A percentile compares a stretch with the other conserved stretches of the same genome.
These are phyloP conservation scores for Coremacera marginata DNA, from an alignment of 2,888 invertebrate species.

Conservation along the genomic window DNA sequence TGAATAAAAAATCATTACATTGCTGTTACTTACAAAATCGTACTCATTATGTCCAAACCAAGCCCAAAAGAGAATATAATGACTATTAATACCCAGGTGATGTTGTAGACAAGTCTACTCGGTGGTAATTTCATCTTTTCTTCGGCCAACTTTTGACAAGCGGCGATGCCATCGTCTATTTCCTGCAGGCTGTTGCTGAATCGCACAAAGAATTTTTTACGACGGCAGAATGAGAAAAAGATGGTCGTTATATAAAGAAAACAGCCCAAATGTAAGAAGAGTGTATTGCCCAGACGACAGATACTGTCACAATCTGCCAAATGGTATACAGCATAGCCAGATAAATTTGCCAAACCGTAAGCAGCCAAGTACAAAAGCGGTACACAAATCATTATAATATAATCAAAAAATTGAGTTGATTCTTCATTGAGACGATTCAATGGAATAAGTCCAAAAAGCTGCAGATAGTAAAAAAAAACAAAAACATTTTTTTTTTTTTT, in stretches of 20 bases:
- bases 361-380: slow-evolving; percentile 58
- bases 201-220: slow-evolving; percentile 61
- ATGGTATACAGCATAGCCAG: slow-evolving; percentile 45
- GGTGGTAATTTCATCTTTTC: slow-evolving; percentile 47
- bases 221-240: slow-evolving; percentile 57
- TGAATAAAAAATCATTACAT: not conserved
- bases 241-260: slow-evolving; percentile 59
- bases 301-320: slow-evolving; percentile 58
- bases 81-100: slow-evolving; percentile 56
- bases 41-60: slow-evolving; percentile 53
- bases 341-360: slow-evolving; percentile 54
- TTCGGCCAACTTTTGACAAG: slow-evolving; percentile 57
- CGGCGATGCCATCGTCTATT: slow-evolving; percentile 58
- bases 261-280: slow-evolving; percentile 62
- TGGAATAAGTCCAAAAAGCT: slow-evolving; percentile 63
- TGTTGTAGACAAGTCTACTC: slow-evolving; percentile 54
- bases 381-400: slow-evolving; percentile 58
- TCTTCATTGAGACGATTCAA: slow-evolving; percentile 55
- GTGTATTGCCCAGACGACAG: slow-evolving; percentile 58
- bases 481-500: not conserved
- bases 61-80: slow-evolving; percentile 53
- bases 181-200: slow-evolving; percentile 57
- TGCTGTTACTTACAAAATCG: slow-evolving; percentile 52
- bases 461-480: slow-evolving; percentile 9
- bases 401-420: slow-evolving; percentile 55